Evolutionary conservation across 2,113 vertebrate genomes (phyloP).

Genomic region (Lipotes vexillifer): DNA sequence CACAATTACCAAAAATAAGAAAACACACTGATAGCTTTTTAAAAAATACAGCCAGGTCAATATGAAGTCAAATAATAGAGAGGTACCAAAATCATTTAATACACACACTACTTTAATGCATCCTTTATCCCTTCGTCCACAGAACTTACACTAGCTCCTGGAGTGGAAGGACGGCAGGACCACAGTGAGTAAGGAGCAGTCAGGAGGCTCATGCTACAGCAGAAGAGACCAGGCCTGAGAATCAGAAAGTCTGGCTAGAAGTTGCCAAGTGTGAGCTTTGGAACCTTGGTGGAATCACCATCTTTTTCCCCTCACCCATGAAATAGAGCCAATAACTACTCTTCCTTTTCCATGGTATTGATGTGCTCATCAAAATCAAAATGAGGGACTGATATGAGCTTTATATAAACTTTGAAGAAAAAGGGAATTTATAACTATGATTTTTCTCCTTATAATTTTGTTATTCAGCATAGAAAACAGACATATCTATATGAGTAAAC

Average conservation of each 20-base stretch:
- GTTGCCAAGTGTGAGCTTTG: neutral
- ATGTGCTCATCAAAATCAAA: neutral
- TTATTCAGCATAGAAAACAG: neutral
- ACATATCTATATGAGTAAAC: neutral
- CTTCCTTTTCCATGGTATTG: neutral
- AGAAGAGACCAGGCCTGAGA: neutral
- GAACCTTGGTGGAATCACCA: too few relatives aligned
- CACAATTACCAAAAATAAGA: neutral
- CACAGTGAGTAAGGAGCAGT: rapidly evolving
- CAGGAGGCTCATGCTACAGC: rapidly evolving
- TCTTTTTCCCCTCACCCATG: neutral
- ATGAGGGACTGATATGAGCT: neutral
- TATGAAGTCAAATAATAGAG: neutral
- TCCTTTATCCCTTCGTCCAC: neutral
- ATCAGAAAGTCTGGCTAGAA: neutral
- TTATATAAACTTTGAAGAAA: neutral
- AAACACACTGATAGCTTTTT: neutral
- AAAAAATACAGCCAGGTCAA: neutral
- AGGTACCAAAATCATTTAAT: neutral
- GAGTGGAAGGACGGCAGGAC: rapidly evolving
- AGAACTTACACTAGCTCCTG: neutral
- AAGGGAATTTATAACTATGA: neutral
- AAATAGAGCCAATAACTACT: neutral
- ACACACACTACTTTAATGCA: too few relatives aligned
- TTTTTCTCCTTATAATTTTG: neutral